Evolutionary conservation across 2,113 vertebrate genomes (phyloP).

Genomic region (Chaetodon auriga): DNA sequence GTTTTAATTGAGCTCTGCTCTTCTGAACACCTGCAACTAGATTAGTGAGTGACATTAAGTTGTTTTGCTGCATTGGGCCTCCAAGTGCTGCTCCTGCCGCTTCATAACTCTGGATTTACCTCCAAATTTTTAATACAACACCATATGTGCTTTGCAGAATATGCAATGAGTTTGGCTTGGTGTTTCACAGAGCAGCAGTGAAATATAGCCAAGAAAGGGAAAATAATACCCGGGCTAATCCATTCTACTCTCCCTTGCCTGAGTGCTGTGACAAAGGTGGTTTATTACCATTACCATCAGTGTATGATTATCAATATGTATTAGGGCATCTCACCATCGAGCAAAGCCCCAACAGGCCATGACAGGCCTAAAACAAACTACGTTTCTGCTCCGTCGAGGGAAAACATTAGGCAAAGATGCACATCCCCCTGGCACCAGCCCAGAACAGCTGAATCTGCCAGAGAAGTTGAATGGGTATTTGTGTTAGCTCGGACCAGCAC

Average conservation of each 20-base stretch:
- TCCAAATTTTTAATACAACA: slow-evolving; percentile 80
- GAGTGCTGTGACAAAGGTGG: slow-evolving; percentile 72
- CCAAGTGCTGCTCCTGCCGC: slow-evolving; percentile 70
- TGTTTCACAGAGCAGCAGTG: slow-evolving; percentile 69
- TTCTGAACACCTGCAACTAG: slow-evolving; percentile 84
- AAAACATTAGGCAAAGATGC: slow-evolving; percentile 67
- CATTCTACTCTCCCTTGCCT: slow-evolving; percentile 65
- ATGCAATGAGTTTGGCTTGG: slow-evolving; percentile 75
- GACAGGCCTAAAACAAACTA: slow-evolving; percentile 72
- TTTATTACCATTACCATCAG: slow-evolving; percentile 77
- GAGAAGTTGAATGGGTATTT: slow-evolving; percentile 69
- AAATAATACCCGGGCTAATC: slow-evolving; percentile 78
- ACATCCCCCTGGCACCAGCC: slow-evolving; percentile 48
- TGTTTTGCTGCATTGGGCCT: slow-evolving; percentile 82
- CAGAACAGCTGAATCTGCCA: slow-evolving; percentile 61
- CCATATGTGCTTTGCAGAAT: slow-evolving; percentile 83
- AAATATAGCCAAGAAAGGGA: slow-evolving; percentile 74
- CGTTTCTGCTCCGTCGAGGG: slow-evolving; percentile 60
- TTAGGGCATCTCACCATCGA: slow-evolving; percentile 64
- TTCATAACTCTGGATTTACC: slow-evolving; percentile 82
- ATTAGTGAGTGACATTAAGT: slow-evolving; percentile 85
- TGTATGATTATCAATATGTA: slow-evolving; percentile 77
- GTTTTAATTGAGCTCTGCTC: slow-evolving; percentile 83
- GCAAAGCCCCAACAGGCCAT: slow-evolving; percentile 62
- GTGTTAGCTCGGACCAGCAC: slow-evolving; percentile 48